phyloP scores from a whole-genome alignment of 1,140 invertebrate species.

The Thalassaphorura encarpata region DNA sequence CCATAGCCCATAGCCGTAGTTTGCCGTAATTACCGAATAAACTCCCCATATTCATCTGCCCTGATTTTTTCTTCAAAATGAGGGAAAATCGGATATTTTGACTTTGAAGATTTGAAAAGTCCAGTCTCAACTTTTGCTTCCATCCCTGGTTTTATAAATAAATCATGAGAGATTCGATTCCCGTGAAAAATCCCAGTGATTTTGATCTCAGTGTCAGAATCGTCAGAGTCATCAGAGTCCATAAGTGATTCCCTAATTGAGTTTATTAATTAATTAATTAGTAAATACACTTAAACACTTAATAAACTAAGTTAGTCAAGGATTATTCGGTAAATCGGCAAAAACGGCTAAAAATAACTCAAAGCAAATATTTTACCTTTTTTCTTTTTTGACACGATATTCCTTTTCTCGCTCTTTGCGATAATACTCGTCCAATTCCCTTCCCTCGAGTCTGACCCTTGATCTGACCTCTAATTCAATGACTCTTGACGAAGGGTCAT shows the following conservation, averaged over 20 bases:
- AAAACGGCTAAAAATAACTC: not conserved
- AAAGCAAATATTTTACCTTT: slow-evolving; percentile 30
- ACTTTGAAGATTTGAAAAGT: slow-evolving; percentile 90
- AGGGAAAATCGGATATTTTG: slow-evolving; percentile 91
- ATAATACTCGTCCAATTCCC: slow-evolving; percentile 78
- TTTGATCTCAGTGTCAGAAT: slow-evolving; percentile 76
- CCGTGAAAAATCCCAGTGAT: slow-evolving; percentile 63
- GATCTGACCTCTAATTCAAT: slow-evolving; percentile 65
- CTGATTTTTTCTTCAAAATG: slow-evolving; percentile 86
- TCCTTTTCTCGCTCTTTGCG: slow-evolving; percentile 45
- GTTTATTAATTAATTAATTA: not conserved
- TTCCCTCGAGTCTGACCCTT: slow-evolving; percentile 72
- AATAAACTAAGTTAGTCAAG: slow-evolving; percentile 12
- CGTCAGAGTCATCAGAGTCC: slow-evolving; percentile 48
- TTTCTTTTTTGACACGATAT: slow-evolving; percentile 43
- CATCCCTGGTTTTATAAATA: slow-evolving; percentile 72
- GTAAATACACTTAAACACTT: not conserved
- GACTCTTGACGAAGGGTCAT: slow-evolving; percentile 60
- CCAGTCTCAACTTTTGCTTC: slow-evolving; percentile 43
- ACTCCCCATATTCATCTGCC: slow-evolving; percentile 90
- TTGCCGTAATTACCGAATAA: slow-evolving; percentile 57
- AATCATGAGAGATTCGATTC: slow-evolving; percentile 60
- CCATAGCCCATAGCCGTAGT: not conserved
- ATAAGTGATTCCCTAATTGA: slow-evolving; percentile 34
- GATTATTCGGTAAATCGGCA: not conserved